Percentiles rank a stretch among this genome's conserved stretches.
phyloP scores from a whole-genome alignment of 2,113 vertebrate genomes.

The Zootoca vivipara region DNA sequence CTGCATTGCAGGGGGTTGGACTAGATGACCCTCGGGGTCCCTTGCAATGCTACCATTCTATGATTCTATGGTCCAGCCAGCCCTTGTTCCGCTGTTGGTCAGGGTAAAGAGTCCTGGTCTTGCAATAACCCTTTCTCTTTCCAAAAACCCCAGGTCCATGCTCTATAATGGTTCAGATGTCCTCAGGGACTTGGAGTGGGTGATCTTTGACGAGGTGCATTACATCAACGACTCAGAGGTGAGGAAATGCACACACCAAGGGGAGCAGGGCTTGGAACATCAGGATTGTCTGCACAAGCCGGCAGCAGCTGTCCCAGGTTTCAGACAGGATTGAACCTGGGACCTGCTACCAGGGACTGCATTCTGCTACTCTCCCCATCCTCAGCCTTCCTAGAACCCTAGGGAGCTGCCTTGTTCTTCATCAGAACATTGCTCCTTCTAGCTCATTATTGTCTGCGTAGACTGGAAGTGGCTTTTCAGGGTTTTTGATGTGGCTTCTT shows the following conservation, averaged over 20 bases:
- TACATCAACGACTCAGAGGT: slow-evolving; percentile 94
- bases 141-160: slow-evolving; percentile 83
- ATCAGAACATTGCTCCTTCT: too few species aligned
- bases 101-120: not conserved
- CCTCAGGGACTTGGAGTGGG: slow-evolving; percentile 93
- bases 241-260: not conserved
- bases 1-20: too few species aligned
- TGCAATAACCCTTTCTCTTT: not conserved
- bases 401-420: too few species aligned
- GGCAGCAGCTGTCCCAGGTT: not conserved
- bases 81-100: not conserved
- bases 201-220: slow-evolving; percentile 94
- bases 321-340: not conserved
- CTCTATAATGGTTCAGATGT: slow-evolving; percentile 92
- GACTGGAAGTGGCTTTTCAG: too few species aligned
- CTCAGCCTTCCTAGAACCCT: too few species aligned
- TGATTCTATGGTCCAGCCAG: not conserved
- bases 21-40: too few species aligned
- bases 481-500: too few species aligned
- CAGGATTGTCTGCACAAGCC: not conserved
- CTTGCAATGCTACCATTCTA: too few species aligned
- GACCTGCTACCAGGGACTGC: too few species aligned
- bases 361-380: too few species aligned
- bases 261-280: not conserved
- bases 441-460: too few species aligned